These are phyloP conservation scores for Athetis lepigone DNA, from an alignment of 2,888 invertebrate genomes.

Conservation along the genomic window DNA sequence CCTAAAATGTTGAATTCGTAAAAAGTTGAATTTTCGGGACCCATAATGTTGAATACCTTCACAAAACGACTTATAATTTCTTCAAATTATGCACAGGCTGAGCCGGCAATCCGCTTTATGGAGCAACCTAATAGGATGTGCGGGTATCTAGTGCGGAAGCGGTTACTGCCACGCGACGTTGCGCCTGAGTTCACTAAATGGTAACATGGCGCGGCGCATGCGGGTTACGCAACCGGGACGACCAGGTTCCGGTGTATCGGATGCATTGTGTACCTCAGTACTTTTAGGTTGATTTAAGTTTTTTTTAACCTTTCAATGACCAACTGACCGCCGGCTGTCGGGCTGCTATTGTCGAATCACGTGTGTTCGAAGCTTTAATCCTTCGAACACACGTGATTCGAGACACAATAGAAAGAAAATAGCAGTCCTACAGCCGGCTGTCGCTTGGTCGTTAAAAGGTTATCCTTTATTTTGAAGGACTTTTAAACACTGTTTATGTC, in stretches of 20 bases:
- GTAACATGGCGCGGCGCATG: conserved; percentile 57
- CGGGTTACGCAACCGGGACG: conserved; percentile 58
- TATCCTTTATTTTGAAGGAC: no score
- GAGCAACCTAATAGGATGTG: conserved; percentile 51
- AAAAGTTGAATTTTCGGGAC: no score
- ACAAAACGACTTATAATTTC: conserved; percentile 15
- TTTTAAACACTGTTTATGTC: no score
- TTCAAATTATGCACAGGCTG: conserved; percentile 23
- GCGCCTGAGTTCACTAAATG: conserved; percentile 70
- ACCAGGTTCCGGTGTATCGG: conserved; percentile 57
- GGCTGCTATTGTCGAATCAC: no score
- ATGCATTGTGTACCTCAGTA: conserved; percentile 36
- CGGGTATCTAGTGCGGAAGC: conserved; percentile 61
- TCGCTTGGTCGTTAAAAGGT: no score
- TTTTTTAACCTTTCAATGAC: no score
- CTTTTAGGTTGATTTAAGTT: conserved; percentile 43
- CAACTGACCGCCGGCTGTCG: no score
- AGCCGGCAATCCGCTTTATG: conserved; percentile 49
- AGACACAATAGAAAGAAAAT: no score
- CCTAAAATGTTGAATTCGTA: no score
- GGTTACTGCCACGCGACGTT: conserved; percentile 69
- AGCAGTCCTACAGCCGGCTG: no score
- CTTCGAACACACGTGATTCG: no score
- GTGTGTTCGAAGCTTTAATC: no score
- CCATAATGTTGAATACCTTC: conserved; percentile 1